phyloP scores from a whole-genome alignment of 2,888 invertebrate genomes.

The Coleophora flavipennella region DNA sequence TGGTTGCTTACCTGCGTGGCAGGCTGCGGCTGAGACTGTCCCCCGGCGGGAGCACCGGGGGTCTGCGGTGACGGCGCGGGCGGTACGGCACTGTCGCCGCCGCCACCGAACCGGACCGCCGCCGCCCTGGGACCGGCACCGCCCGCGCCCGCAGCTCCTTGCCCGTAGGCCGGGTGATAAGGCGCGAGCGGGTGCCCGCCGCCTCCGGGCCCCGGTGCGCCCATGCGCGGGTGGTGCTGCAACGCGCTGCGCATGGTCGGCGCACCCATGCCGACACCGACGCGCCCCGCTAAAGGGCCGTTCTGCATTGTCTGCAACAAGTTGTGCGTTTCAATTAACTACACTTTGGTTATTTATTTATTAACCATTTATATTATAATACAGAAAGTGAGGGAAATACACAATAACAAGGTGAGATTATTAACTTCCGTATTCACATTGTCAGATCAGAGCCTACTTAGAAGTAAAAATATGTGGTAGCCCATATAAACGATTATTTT shows the following conservation, averaged over 20 bases:
- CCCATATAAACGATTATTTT: no score
- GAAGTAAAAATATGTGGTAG: no score
- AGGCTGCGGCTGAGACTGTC: slow-evolving; percentile 58
- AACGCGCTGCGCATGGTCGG: slow-evolving; percentile 74
- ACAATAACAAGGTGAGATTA: no score
- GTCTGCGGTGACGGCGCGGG: slow-evolving; percentile 85
- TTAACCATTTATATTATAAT: no score
- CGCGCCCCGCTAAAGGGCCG: slow-evolving; percentile 80
- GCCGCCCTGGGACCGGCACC: slow-evolving; percentile 46
- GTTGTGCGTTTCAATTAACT: no score
- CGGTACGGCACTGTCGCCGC: slow-evolving; percentile 81
- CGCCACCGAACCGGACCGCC: slow-evolving; percentile 72
- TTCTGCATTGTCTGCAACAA: slow-evolving; percentile 78
- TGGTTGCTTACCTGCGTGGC: slow-evolving; percentile 12
- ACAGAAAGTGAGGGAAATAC: no score
- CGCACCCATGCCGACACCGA: slow-evolving; percentile 58
- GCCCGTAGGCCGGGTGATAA: slow-evolving; percentile 72
- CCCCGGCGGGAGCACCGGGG: slow-evolving; percentile 81
- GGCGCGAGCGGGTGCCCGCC: slow-evolving; percentile 72
- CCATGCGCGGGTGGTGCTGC: slow-evolving; percentile 71
- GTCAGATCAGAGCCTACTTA: no score
- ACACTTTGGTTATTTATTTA: no score
- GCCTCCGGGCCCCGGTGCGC: slow-evolving; percentile 49
- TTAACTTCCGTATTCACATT: no score
- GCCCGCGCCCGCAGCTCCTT: slow-evolving; percentile 59